Base-by-base conservation (phyloP, 2,888 invertebrate genomes). In the Caenorhabditis sp. region DNA sequence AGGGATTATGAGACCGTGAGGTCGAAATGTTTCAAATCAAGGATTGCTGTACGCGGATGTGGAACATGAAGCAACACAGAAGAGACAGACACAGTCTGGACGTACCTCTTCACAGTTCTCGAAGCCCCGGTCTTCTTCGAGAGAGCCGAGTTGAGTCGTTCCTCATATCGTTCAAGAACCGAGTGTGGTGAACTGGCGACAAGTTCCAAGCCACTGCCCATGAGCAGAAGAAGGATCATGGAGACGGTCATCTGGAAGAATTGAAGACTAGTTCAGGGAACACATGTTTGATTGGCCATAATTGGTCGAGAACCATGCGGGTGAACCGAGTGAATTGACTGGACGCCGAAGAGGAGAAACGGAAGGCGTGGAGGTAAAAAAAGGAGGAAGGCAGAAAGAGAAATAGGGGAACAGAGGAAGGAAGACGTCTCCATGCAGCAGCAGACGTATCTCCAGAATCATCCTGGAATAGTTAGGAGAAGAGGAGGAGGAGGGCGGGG, bases 81-180 rank as follows among this genome's bases (percentile, higher is more conserved):
- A n/a, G n/a, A n/a, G n/a, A n/a, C n/a, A n/a, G n/a, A n/a, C n/a
- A n/a, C n/a, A n/a, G n/a, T 32, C 4, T 32, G 9, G n/a, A 47
- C 28, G 37, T 71, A 77, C 77, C 77, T 77, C 37, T 77, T 77
- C 35, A 77, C 77, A 28, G 77, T 77, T 22, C 77, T 51, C 20
- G 77, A 56, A 37, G 56, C 40, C 24, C 77, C 69, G 13, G 61
- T 77, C 26, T 62, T 61, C 56, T 61, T 65, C 22, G 51, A 32
- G n/a, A 80, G 15, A 5, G 80, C 80, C n/a, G 74, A 64, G 50
- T 80, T 80, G 28, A 80, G 53, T 51, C 80, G 55, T 53, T 80
- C 74, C 26, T 80, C 80, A 32, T 80, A 80, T 18, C 74, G 50
- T 26, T 80, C 68, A 2, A 80, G 53, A 20, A 80, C 67, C 1